Evolutionary conservation across 1,140 invertebrate genomes (phyloP), one percentile per base, ranked within the genome.

Genomic region (Dendroctonus valens): DNA sequence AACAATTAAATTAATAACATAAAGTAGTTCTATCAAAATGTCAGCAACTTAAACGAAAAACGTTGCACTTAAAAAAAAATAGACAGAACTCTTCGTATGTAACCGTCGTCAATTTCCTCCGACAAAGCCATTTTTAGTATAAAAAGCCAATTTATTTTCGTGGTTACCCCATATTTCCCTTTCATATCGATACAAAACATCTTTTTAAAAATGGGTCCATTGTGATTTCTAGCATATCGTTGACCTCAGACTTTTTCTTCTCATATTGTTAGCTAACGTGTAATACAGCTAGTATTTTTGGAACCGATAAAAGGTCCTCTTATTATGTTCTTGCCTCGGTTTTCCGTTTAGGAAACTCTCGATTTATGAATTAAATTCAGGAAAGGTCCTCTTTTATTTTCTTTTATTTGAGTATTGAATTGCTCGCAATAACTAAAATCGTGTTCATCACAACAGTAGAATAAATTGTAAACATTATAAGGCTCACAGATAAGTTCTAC

Each of bases 141-240:
- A 66, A 59, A 66, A 59, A 59, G 55, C 48, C 55, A 59, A 59
- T 66, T 66, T 66, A 66, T 66, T 66, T 52, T 59, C 55, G 39
- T 38, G 41, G 49, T 52, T 41, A 12, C 39, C 55, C 37, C 48
- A 65, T 59, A 65, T 59, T 58, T 65, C 42, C 40, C 53, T 53
- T 63, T 52, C 46, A 46, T 59, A 58, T 66, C 64, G 64, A 66
- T 59, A 59, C 64, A 52, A 59, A 66, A 59, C 46, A 55, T 66
- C 63, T 57, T 59, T 12, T 59, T 53, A 66, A 59, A 59, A 66
- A 59, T 59, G 50, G 40, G 48, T 40, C 64, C 49, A 41, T 59
- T 59, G 39, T 66, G 57, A 7, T 12, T 50, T 50, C 41, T 50
- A 57, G 46, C 51, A 65, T 65, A 65, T 58, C 12, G 53, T 53